Evolutionary conservation across 2,888 invertebrate species (phyloP), one percentile per base, ranked within the genome.

Genomic region (Platycheirus albimanus): DNA sequence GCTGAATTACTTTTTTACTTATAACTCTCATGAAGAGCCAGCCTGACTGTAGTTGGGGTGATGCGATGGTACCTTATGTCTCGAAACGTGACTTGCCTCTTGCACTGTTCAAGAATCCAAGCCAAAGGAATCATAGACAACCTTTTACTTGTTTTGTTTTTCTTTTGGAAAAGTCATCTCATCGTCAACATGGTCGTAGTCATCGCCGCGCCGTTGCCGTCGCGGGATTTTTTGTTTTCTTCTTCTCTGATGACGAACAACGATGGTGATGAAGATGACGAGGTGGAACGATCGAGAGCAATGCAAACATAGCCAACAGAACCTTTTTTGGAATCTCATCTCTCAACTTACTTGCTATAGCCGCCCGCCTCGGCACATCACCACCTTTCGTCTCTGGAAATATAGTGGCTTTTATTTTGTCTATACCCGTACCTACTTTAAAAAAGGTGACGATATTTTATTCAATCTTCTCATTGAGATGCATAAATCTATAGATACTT

Each of bases 51-150:
- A 38, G 38, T 3, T 43, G 33, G 54, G 64, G 24, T 43, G 56
- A 45, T 51, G 58, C n/a, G 45, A 8, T 47, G 61, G 54, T 52
- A 20, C 17, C 41, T 49, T 63, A 56, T 70, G 70, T 66, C 54
- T 76, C 13, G 61, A 76, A 81, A 81, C 81, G 81, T 81, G 81
- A 81, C 77, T 81, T 81, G 77, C 77, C 67, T 64, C 81, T 77
- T 66, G 56, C 17, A 43, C 28, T 70, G 58, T n/a, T n/a, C n/a
- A 52, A 54, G 15, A 30, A 8, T 24, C 10, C 19, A 63, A 33
- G 70, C 54, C 38, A 24, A 15, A 19, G 45, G 28, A 70, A 54
- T 69, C 52, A 43, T 67, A 74, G 69, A 52, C 54, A 63, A 30
- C n/a, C n/a, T n/a, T n/a, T n/a, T n/a, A n/a, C n/a, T n/a, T 45